phyloP scores from a whole-genome alignment of 2,888 invertebrate genomes.

The Cryptocheilus praepositus region DNA sequence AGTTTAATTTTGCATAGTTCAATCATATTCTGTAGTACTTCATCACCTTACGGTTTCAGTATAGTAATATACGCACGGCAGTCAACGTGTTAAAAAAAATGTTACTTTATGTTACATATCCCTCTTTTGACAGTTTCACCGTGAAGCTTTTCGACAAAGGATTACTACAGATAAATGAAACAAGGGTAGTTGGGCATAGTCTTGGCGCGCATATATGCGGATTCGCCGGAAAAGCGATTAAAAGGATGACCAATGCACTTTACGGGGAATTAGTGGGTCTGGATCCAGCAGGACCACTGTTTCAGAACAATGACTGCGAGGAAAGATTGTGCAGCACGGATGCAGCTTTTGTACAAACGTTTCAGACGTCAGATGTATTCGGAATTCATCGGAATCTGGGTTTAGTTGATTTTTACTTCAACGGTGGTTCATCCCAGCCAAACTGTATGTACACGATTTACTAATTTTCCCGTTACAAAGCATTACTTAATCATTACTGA shows the following conservation, averaged over 20 bases:
- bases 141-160: background rate
- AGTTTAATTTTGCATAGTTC: too few species aligned
- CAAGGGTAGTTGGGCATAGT: constrained; percentile 31
- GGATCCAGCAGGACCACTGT: constrained; percentile 33
- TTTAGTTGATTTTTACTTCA: background rate
- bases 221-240: constrained; percentile 21
- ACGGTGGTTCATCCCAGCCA: constrained; percentile 17
- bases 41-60: too few species aligned
- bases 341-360: background rate
- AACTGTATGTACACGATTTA: constrained; percentile 15
- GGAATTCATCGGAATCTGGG: constrained; percentile 12
- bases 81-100: background rate
- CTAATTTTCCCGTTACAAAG: too few species aligned
- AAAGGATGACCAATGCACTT: fast-evolving
- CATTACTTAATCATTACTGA: background rate
- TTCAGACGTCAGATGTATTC: constrained; percentile 21
- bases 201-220: constrained; percentile 38
- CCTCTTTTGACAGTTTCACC: constrained; percentile 12
- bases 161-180: background rate
- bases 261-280: background rate
- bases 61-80: too few species aligned
- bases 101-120: background rate
- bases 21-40: too few species aligned
- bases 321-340: constrained; percentile 14
- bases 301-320: fast-evolving